Evolutionary conservation across 2,888 invertebrate genomes (phyloP), one percentile per base, ranked within the genome.

Genomic region (Gymnosoma rotundatum): DNA sequence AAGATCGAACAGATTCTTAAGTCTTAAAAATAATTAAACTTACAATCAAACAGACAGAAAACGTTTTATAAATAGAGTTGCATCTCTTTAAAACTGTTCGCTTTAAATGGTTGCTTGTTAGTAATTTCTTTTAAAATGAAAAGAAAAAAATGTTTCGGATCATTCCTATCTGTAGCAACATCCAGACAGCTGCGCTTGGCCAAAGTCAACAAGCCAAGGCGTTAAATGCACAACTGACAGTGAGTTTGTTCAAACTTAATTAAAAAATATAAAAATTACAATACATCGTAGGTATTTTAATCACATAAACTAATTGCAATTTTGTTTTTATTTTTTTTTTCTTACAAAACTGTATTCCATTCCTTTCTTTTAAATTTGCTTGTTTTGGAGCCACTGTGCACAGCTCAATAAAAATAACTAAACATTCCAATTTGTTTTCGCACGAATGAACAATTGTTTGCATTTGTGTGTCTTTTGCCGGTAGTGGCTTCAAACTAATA

Each of bases 1-100:
- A 66, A 73, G 54, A 60, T 78, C 38, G 60, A 58, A 69, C 5
- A 32, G 32, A 75, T 70, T 69, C 48, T 64, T 58, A 45, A 20
- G 38, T 60, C 50, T 69, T 69, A 75, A 75, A 75, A 74, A 58
- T 70, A 69, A 74, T 38, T 52, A 38, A 50, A 50, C 9, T 38
- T 16, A 48, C 14, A 18, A 42, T 54, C 36, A 69, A 56, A 72
- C 25, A 58, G 18, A 69, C 25, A 18, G 9, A 74, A 2, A 5
- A 38, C 6, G 36, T 20, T 21, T 60, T 3, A 42, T 10, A 58
- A 61, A 64, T 61, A 60, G 61, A 54, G n/a, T 56, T 78, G 72
- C 76, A 72, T 54, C 61, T 78, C 60, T 52, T 61, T 32, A 66
- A 60, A 21, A 69, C 45, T 25, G 16, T 54, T 69, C n/a, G 10